phyloP scores from a whole-genome alignment of 2,888 invertebrate species.

The Napeogenes sylphis region DNA sequence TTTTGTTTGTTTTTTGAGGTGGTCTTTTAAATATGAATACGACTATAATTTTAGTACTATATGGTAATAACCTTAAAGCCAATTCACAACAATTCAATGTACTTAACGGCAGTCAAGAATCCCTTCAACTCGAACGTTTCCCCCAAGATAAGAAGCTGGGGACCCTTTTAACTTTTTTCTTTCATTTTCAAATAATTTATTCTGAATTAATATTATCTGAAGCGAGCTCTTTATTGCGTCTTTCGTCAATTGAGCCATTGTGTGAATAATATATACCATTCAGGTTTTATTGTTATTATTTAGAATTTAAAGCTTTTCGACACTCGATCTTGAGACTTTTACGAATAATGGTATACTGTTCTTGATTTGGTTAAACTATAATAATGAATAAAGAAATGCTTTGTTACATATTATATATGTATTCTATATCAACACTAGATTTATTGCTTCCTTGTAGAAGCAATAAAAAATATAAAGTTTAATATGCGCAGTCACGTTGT shows the following conservation, averaged over 20 bases:
- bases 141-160: conserved; percentile 27
- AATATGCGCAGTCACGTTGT: conserved; percentile 1
- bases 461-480: background rate
- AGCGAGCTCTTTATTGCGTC: conserved; percentile 48
- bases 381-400: background rate
- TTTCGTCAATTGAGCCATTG: conserved; percentile 31
- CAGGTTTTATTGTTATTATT: conserved; percentile 28
- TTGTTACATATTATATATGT: background rate
- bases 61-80: conserved; percentile 17
- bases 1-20: no score
- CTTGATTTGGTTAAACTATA: background rate
- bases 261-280: conserved; percentile 43
- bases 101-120: conserved; percentile 23
- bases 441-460: conserved; percentile 2
- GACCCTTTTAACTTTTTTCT: conserved; percentile 46
- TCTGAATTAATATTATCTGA: conserved; percentile 61
- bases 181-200: conserved; percentile 53
- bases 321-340: background rate
- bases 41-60: background rate
- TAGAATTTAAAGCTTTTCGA: conserved; percentile 21
- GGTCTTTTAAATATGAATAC: no score
- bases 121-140: conserved; percentile 24
- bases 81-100: conserved; percentile 26
- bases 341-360: background rate
- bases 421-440: background rate